Percentiles rank a stretch among this genome's conserved stretches.
These are phyloP conservation scores for Sphaerodactylus townsendi DNA, from an alignment of 2,113 vertebrate genomes.

Conservation along the genomic window DNA sequence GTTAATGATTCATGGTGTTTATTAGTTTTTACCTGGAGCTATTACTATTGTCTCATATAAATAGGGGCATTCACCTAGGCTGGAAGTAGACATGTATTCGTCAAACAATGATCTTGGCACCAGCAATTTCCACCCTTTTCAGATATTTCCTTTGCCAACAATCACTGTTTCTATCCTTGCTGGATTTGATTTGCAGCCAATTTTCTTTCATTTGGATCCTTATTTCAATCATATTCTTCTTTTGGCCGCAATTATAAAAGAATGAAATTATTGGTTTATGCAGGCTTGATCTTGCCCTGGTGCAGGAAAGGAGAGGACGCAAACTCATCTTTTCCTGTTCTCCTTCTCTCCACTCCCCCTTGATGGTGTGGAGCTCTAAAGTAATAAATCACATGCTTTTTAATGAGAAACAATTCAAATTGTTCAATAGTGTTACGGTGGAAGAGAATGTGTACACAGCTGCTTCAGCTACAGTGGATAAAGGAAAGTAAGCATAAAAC, in stretches of 20 bases:
- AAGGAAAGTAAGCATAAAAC: neutral
- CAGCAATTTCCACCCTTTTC: neutral
- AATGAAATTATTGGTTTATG: slow-evolving; percentile 23
- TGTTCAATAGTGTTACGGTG: neutral
- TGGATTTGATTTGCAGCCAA: neutral
- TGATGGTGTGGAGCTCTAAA: neutral
- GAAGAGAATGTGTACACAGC: neutral
- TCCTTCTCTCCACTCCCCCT: neutral
- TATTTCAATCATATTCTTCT: neutral
- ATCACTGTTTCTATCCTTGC: slow-evolving; percentile 26
- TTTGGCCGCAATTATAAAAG: slow-evolving; percentile 11
- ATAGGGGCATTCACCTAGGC: slow-evolving; percentile 14
- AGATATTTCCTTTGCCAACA: slow-evolving; percentile 8
- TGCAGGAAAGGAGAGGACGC: neutral
- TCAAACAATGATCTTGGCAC: neutral
- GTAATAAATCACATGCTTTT: slow-evolving; percentile 7
- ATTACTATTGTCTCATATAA: slow-evolving; percentile 19
- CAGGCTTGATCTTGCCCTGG: neutral
- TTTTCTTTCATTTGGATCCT: slow-evolving; percentile 33
- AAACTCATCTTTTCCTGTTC: neutral
- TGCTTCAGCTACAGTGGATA: neutral
- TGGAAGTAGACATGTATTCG: slow-evolving; percentile 4
- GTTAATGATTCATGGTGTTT: slow-evolving; percentile 25
- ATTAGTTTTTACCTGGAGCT: slow-evolving; percentile 27
- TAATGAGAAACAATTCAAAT: neutral